Percentiles rank a stretch among this genome's conserved stretches.
phyloP scores from a whole-genome alignment of 2,113 vertebrate genomes.

The Seriola dumerili region DNA sequence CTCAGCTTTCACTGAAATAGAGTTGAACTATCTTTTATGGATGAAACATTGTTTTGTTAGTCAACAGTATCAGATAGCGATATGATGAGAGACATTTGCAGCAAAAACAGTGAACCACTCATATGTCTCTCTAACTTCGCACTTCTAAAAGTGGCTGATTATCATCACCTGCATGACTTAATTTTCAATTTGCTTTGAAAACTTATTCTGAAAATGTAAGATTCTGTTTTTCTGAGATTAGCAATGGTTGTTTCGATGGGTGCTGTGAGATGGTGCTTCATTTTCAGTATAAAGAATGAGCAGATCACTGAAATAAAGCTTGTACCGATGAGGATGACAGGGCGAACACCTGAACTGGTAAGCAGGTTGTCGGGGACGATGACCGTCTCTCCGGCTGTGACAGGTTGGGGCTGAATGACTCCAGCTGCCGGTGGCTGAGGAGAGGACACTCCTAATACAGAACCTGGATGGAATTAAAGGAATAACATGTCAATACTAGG shows the following conservation, averaged over 20 bases:
- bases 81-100: too few relatives aligned
- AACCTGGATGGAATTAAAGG: slow-evolving; percentile 78
- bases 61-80: too few relatives aligned
- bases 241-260: too few relatives aligned
- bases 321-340: slow-evolving; percentile 97
- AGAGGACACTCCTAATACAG: slow-evolving; percentile 87
- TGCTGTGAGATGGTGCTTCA: background rate
- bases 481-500: background rate
- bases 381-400: slow-evolving; percentile 95
- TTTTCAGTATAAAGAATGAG: background rate
- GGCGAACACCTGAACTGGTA: slow-evolving; percentile 93
- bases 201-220: too few relatives aligned
- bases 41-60: too few relatives aligned
- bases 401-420: slow-evolving; percentile 94
- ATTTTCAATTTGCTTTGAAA: too few relatives aligned
- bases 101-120: too few relatives aligned
- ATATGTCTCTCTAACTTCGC: background rate
- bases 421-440: slow-evolving; percentile 88
- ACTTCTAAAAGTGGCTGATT: too few relatives aligned
- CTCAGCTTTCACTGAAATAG: background rate
- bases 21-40: too few relatives aligned
- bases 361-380: slow-evolving; percentile 97
- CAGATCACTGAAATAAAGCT: slow-evolving; percentile 4
- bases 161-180: too few relatives aligned
- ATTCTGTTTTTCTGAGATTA: too few relatives aligned